Conservation (phyloP, 1,140 invertebrate genomes). For the Formica selysi region DNA sequence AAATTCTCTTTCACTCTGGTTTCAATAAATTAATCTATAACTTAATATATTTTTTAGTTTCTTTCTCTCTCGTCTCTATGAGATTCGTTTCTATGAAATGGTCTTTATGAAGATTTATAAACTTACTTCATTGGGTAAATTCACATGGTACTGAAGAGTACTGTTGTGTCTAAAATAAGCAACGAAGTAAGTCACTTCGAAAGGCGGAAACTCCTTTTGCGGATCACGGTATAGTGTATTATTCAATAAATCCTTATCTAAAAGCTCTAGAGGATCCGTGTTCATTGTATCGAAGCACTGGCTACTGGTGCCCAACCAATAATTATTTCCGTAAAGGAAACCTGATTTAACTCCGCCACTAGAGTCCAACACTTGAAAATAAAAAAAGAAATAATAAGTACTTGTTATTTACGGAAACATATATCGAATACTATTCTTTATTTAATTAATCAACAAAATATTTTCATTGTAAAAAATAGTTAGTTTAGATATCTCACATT, state of each 20-base stretch:
- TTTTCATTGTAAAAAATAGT: no score
- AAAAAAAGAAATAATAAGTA: constrained; percentile 7
- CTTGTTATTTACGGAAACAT: no score
- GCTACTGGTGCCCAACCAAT: constrained; percentile 84
- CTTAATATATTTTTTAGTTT: not conserved
- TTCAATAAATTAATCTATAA: not conserved
- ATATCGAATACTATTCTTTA: no score
- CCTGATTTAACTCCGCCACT: constrained; percentile 84
- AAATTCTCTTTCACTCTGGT: not conserved
- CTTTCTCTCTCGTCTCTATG: no score
- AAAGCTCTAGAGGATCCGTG: constrained; percentile 70
- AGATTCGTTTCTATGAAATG: no score
- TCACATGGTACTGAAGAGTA: constrained; percentile 83
- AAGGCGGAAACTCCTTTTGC: constrained; percentile 83
- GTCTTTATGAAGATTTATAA: not conserved
- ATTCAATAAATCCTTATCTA: constrained; percentile 66
- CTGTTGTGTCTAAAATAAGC: constrained; percentile 84
- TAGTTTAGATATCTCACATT: not conserved
- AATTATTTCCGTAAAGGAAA: constrained; percentile 86
- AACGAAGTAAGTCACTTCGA: constrained; percentile 81
- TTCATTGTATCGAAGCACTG: constrained; percentile 82
- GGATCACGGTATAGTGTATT: constrained; percentile 77
- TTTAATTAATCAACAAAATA: no score
- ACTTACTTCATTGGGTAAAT: constrained; percentile 82
- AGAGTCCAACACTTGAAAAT: constrained; percentile 84